Evolutionary conservation across 2,113 vertebrate species (phyloP).

Genomic region (Shinisaurus crocodilurus): DNA sequence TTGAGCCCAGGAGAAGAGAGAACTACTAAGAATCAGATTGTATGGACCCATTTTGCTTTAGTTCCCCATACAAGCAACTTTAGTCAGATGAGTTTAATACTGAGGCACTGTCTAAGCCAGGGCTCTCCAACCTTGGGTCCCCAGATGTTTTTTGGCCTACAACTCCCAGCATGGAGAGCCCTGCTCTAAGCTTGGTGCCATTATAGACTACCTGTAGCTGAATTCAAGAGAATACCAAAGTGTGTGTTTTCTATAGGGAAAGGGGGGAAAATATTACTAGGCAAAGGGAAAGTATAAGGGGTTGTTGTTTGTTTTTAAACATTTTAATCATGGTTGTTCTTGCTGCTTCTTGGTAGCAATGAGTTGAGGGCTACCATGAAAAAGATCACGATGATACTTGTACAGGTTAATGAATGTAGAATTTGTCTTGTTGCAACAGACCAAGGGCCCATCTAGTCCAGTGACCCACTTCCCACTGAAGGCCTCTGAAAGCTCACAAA

Average conservation of each 20-base stretch:
- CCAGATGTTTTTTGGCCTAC: too few species aligned
- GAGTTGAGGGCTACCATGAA: not conserved
- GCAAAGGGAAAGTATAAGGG: not conserved
- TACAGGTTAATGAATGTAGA: not conserved
- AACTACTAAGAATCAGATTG: not conserved
- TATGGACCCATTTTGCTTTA: not conserved
- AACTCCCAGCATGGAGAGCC: too few species aligned
- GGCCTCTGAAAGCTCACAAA: not conserved
- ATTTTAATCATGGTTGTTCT: not conserved
- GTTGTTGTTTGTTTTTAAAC: not conserved
- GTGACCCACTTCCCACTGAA: not conserved
- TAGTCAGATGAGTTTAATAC: not conserved
- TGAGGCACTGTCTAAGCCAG: too few species aligned
- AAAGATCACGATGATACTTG: not conserved
- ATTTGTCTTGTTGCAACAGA: not conserved
- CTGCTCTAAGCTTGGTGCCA: not conserved
- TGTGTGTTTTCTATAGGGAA: not conserved
- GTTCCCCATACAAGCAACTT: not conserved
- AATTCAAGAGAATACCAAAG: not conserved
- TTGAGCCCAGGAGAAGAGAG: not conserved
- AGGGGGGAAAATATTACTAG: not conserved
- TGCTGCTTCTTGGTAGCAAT: not conserved
- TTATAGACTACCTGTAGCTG: not conserved
- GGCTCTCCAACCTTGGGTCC: too few species aligned
- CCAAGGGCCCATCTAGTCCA: not conserved